These are phyloP conservation scores for Ptiloglossa arizonensis DNA, from an alignment of 1,140 invertebrate species.

Conservation along the genomic window DNA sequence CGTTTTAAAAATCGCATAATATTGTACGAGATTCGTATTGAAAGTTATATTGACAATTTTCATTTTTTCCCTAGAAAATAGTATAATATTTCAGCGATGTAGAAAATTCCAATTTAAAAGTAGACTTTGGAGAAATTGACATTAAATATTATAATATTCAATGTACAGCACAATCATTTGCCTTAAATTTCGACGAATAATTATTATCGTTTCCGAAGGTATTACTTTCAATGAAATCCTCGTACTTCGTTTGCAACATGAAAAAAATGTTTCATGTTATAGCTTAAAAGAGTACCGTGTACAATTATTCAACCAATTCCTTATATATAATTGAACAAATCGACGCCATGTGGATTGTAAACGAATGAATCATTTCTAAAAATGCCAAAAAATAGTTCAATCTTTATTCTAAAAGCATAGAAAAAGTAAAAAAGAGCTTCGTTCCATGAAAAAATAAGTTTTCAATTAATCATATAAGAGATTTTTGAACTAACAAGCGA, in stretches of 20 bases:
- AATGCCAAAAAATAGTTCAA: neutral
- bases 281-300: too few species aligned
- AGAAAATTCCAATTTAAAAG: neutral
- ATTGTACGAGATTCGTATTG: neutral
- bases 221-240: neutral
- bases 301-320: neutral
- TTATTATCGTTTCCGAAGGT: too few species aligned
- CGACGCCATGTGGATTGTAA: neutral
- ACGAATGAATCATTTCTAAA: neutral
- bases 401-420: too few species aligned
- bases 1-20: slow-evolving; percentile 42
- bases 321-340: neutral
- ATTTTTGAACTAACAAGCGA: neutral
- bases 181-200: too few species aligned
- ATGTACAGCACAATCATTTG: neutral
- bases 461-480: neutral
- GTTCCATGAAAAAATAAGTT: neutral
- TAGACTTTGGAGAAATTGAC: neutral
- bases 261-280: too few species aligned
- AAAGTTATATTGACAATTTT: neutral
- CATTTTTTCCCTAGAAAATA: neutral
- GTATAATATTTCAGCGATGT: neutral
- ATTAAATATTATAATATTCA: neutral
- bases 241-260: neutral
- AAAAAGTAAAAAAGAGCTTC: neutral